phyloP scores from a whole-genome alignment of 2,113 vertebrate species.

The Benitochromis conjunctus region DNA sequence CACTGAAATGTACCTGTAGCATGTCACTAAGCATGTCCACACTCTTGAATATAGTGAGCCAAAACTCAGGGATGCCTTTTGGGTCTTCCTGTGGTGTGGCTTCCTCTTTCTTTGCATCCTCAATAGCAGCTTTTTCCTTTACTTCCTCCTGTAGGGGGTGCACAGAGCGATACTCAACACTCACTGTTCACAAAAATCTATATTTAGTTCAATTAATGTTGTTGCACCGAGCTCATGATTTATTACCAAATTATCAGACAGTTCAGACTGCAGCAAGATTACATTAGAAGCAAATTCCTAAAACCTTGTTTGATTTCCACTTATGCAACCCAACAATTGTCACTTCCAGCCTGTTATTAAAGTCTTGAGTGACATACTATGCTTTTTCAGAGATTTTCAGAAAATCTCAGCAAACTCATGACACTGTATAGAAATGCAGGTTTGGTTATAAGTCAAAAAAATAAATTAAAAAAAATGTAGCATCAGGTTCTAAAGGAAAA shows the following conservation, averaged over 20 bases:
- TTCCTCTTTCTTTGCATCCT: slow-evolving; percentile 82
- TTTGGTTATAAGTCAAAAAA: not conserved
- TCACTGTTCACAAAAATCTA: not conserved
- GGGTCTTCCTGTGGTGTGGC: slow-evolving; percentile 74
- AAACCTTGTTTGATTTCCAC: not conserved
- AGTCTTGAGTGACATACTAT: not conserved
- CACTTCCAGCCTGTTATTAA: not conserved
- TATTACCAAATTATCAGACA: not conserved
- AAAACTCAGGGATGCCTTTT: slow-evolving; percentile 96
- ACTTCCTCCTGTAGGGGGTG: slow-evolving; percentile 78
- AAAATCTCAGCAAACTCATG: not conserved
- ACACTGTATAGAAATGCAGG: not conserved
- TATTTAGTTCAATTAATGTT: not conserved
- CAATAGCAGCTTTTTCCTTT: slow-evolving; percentile 85
- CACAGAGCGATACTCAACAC: not conserved
- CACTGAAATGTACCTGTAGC: slow-evolving; percentile 79
- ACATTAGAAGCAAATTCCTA: not conserved
- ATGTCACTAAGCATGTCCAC: slow-evolving; percentile 96
- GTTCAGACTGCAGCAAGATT: not conserved
- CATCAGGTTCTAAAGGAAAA: not conserved
- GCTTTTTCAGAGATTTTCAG: not conserved
- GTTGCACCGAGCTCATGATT: not conserved
- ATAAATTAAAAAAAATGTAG: no score
- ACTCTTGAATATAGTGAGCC: slow-evolving; percentile 96
- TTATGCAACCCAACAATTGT: not conserved